Evolutionary conservation across 2,888 invertebrate species (phyloP), one percentile per base, ranked within the genome.

Genomic region (Agriopis leucophaearia): DNA sequence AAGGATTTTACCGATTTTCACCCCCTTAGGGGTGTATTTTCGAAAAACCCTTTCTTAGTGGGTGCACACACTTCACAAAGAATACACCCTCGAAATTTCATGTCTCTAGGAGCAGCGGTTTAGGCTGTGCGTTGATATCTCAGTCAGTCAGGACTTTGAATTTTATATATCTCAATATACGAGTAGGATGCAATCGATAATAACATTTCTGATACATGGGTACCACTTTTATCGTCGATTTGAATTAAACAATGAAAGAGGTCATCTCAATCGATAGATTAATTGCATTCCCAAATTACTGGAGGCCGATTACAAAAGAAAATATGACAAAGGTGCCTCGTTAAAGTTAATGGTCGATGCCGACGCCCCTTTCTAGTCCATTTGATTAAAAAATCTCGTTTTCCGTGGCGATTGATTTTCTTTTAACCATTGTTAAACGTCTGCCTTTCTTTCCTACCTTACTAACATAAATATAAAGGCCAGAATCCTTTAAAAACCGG

Each of bases 291-390:
- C 80, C 74, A 81, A 87, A 87, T 88, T 80, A 85, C 80, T 78
- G 74, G 69, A 75, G 79, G 74, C 73, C 82, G 78, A 79, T 83
- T 84, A 86, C 85, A 86, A 90, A 91, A 89, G 89, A 87, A 87
- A 91, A 90, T 90, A 91, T 92, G 90, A 92, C 89, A 91, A 90
- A 89, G 89, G 86, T 88, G 79, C 77, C 87, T 91, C 91, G 87
- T 90, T 92, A 91, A 87, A 85, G 79, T 82, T 88, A 92, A 92
- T 88, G 89, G 89, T 76, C 87, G 88, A 87, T 86, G 87, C 86
- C 84, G 84, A 83, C 85, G 80, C 82, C 81, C 83, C 85, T 88
- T 91, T 89, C 88, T 90, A 85, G 83, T 86, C 83, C 85, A 90
- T 92, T 92, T 90, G 85, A 89, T 92, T 89, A 91, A 91, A 92